Base-by-base conservation (phyloP, 2,888 invertebrate species). In the Neria commutata region DNA sequence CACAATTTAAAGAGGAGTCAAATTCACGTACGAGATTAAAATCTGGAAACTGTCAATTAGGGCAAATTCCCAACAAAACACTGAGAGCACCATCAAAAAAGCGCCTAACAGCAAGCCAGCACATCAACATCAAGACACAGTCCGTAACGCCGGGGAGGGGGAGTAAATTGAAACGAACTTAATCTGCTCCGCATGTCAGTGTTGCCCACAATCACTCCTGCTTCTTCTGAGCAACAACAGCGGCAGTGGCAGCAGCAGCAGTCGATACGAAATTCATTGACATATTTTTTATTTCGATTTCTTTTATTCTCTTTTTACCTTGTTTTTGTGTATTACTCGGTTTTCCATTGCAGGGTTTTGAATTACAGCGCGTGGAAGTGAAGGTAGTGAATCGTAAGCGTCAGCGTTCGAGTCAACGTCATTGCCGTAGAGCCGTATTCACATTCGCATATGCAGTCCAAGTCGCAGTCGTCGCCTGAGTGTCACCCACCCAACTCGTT, bases 21-120 rank as follows among this genome's bases (percentile, higher is more conserved):
- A 64, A 67, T 65, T 67, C 64, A 65, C 52, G 63, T 67, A 68
- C 70, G 62, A 75, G 76, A 76, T 76, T 76, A 76, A 75, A 76
- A 76, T 76, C 77, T 76, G 70, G 72, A 72, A 75, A 76, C 71
- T 76, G 77, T 76, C 76, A 77, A 77, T 76, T 77, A 76, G 76
- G 73, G 77, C 77, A 76, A n/a, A 74, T 74, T 73, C 70, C 70
- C 71, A 70, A 70, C 73, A 72, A 72, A 67, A 61, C 33, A 26
- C 42, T 42, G 21, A 23, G 47, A 37, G 10, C 17, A 19, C 25
- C 42, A 37, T n/a, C 17, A 24, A 23, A 29, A 40, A 19, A 10
- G 45, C 4, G n/a, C 24, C 4, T 16, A 19, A 42, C n/a, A 26
- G 10, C 14, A 5, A 37, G n/a, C n/a, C n/a, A n/a, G n/a, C n/a